Evolutionary conservation across 1,140 invertebrate genomes (phyloP), one percentile per base, ranked within the genome.

Genomic region (Anadara kagoshimensis): DNA sequence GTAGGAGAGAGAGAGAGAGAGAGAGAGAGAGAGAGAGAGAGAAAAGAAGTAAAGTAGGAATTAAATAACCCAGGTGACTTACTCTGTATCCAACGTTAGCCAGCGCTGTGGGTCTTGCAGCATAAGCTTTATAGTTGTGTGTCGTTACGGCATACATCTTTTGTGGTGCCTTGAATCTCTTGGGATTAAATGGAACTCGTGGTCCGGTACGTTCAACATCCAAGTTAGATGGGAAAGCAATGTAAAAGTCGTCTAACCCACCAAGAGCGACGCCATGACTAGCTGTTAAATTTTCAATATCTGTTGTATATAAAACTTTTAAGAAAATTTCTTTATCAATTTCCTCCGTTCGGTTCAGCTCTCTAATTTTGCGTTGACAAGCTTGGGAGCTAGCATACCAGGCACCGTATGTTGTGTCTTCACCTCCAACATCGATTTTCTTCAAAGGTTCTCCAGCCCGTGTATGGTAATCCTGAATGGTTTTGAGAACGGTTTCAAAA

Each of bases 31-130:
- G 26, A 29, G 1, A 36, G 7, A 36, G 7, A 7, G 7, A 36
- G 29, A 36, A 36, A 36, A 36, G 7, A 36, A 36, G 29, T 36
- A 36, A 36, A 7, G n/a, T n/a, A 58, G 10, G 11, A 26, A 26
- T 12, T 24, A 44, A 43, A 5, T n/a, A 16, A 36, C 11, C 49
- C 24, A 20, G 36, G 56, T 22, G 10, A 41, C 53, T 61, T 75
- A 85, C 84, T 71, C 83, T 84, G 59, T 81, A 86, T 5, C 79
- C 81, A n/a, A 59, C 71, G 49, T 86, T 86, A 29, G 82, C 82
- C 14, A 85, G 67, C 0, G 67, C 73, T 63, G 82, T 81, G 0
- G 85, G 78, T 49, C 82, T 64, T 20, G 76, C 67, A 36, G 69
- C 70, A 2, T 54, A 61, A 16, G 78, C 75, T 18, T 81, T 78